Conservation (phyloP, 2,797 vertebrate genomes). For the Crenuchus spilurus region DNA sequence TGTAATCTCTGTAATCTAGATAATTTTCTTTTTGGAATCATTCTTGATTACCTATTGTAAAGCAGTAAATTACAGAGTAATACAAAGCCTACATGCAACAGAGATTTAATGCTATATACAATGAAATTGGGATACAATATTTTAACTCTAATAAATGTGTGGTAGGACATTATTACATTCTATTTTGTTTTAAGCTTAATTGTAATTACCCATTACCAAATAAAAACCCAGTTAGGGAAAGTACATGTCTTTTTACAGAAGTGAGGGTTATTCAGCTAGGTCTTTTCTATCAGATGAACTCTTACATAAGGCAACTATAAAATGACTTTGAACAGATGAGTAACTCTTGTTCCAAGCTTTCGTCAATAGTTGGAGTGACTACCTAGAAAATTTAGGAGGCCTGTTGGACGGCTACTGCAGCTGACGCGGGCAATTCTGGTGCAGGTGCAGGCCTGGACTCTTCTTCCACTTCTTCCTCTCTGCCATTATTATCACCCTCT, state of each 20-base stretch:
- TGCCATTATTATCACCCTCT: conserved; percentile 63
- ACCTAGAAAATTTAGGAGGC: conserved; percentile 65
- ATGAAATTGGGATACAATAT: not conserved
- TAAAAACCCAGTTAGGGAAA: conserved; percentile 1
- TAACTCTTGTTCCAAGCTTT: conserved; percentile 25
- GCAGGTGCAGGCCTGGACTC: conserved; percentile 53
- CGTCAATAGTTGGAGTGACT: conserved; percentile 21
- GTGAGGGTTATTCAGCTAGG: conserved; percentile 1
- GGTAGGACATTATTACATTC: not conserved
- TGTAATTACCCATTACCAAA: conserved; percentile 29
- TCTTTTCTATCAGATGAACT: conserved; percentile 18
- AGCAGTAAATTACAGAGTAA: conserved; percentile 1
- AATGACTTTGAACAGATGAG: conserved; percentile 10
- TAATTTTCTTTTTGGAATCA: conserved; percentile 7
- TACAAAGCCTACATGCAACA: conserved; percentile 25
- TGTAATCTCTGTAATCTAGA: not conserved
- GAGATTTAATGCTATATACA: conserved; percentile 30
- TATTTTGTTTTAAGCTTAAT: not conserved
- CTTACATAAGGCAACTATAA: conserved; percentile 23
- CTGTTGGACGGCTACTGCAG: conserved; percentile 66
- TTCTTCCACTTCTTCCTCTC: conserved; percentile 62
- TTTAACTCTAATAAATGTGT: not conserved
- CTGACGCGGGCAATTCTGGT: conserved; percentile 54
- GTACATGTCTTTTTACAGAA: conserved; percentile 7
- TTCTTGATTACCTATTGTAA: conserved; percentile 6